Base-by-base conservation (phyloP, 2,888 invertebrate genomes). In the Chouioia cunea region DNA sequence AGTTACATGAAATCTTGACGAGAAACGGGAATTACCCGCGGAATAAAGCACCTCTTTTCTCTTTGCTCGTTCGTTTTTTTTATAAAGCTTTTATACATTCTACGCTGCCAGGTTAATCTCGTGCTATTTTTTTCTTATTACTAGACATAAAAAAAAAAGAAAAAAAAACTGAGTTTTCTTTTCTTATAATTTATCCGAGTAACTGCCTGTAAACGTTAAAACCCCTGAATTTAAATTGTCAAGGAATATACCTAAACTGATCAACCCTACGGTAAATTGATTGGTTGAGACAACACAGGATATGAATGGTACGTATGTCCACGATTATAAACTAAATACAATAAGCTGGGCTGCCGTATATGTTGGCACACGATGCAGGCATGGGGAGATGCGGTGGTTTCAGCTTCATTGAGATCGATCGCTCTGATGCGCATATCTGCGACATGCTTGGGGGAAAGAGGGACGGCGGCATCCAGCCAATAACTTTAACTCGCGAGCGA, bases 401-500 rank as follows among this genome's bases (percentile, higher is more conserved):
- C 10, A 36, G 36, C 36, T 18, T 58, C 47, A 66, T 53, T 44
- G 63, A 66, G 71, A 71, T 63, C 65, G 43, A 71, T 71, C 66
- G 52, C n/a, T 27, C 27, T 27, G 2, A 8, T n/a, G 22, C 20
- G 36, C 8, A 57, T 52, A 57, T 58, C 62, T 58, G 58, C 23
- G 23, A 10, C 14, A 0, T n/a, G 36, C 6, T n/a, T n/a, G n/a
- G n/a, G 16, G n/a, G 47, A n/a, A 10, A 0, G 18, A 14, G 6
- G 47, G 64, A 22, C 23, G 15, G n/a, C 57, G 44, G 43, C 12
- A 43, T 47, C 54, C 27, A 53, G 18, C 58, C 66, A 59, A 65
- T 73, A 73, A 65, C 65, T 69, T 69, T 62, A 65, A 53, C 62
- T 63, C 23, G 4, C 53, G 18, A 46, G 50, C 43, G 64, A 58